Evolutionary conservation across 2,113 vertebrate genomes (phyloP).

Genomic region (Mola mola): DNA sequence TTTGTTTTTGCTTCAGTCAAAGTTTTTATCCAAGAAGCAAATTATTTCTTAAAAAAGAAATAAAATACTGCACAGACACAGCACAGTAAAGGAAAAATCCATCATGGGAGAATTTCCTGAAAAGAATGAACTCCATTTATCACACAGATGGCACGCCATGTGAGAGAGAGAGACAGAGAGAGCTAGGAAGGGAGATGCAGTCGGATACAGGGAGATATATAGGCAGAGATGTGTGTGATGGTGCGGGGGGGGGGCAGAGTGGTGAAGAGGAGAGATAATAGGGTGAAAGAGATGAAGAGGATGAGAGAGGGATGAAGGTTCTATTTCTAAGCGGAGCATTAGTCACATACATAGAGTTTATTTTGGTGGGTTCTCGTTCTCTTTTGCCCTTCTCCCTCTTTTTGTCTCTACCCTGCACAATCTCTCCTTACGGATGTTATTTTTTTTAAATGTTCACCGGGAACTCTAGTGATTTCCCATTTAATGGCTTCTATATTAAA

Average conservation of each 20-base stretch:
- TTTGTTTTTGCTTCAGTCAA: slow-evolving; percentile 27
- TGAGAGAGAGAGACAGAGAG: slow-evolving; percentile 35
- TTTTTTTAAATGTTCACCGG: background rate
- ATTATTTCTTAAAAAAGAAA: slow-evolving; percentile 2
- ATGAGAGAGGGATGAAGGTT: slow-evolving; percentile 71
- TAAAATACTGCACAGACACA: slow-evolving; percentile 12
- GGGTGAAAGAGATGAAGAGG: slow-evolving; percentile 47
- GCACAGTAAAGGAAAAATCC: slow-evolving; percentile 46
- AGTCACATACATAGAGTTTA: slow-evolving; percentile 67
- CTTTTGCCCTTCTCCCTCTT: slow-evolving; percentile 5
- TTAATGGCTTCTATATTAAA: background rate
- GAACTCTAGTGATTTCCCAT: slow-evolving; percentile 1
- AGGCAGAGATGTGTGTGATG: slow-evolving; percentile 46
- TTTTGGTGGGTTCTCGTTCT: slow-evolving; percentile 62
- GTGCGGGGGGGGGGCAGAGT: slow-evolving; percentile 34
- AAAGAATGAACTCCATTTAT: slow-evolving; percentile 76
- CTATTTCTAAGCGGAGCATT: slow-evolving; percentile 74
- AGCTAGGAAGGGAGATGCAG: slow-evolving; percentile 29
- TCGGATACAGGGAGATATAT: slow-evolving; percentile 52
- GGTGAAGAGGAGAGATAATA: slow-evolving; percentile 47
- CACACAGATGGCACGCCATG: slow-evolving; percentile 65
- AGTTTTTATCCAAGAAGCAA: slow-evolving; percentile 27
- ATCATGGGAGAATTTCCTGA: slow-evolving; percentile 65
- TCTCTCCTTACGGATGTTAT: background rate
- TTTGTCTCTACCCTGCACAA: slow-evolving; percentile 11